A percentile compares a stretch with the other conserved stretches of the same genome.
These are phyloP conservation scores for Leptothorax acervorum DNA, from an alignment of 2,888 invertebrate genomes.

Conservation along the genomic window DNA sequence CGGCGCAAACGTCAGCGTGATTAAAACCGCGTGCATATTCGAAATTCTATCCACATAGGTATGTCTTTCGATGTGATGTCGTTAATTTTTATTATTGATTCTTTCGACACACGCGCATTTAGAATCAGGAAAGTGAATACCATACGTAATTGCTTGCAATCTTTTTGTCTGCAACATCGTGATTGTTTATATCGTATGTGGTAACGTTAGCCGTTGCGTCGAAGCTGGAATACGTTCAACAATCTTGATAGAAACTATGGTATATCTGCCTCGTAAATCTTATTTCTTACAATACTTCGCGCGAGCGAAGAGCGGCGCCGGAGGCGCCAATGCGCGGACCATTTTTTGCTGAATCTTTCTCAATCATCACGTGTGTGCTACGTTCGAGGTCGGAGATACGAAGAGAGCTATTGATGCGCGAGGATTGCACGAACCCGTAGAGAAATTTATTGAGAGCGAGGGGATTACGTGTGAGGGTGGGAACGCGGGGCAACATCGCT, in stretches of 20 bases:
- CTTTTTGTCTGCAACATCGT: constrained; percentile 71
- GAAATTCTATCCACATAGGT: neutral
- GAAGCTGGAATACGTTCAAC: constrained; percentile 44
- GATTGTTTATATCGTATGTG: constrained; percentile 73
- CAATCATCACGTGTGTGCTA: constrained; percentile 20
- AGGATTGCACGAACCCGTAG: constrained; percentile 2
- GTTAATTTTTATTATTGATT: constrained; percentile 18
- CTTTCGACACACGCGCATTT: constrained; percentile 18
- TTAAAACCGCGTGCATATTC: neutral
- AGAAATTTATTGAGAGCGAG: constrained; percentile 19
- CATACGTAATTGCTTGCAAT: constrained; percentile 55
- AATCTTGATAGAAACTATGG: constrained; percentile 36
- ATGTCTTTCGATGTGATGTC: neutral
- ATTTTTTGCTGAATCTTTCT: constrained; percentile 68
- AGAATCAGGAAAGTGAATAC: constrained; percentile 41
- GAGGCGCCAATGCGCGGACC: constrained; percentile 49
- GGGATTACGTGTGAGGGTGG: neutral
- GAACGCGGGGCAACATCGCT: neutral
- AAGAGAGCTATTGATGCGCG: constrained; percentile 14
- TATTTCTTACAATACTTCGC: constrained; percentile 67
- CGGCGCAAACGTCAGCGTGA: neutral
- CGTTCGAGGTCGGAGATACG: neutral
- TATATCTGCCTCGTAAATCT: constrained; percentile 75
- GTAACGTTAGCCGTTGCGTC: constrained; percentile 55
- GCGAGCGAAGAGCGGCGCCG: constrained; percentile 38